Percentiles rank a stretch among this genome's conserved stretches.
phyloP scores from a whole-genome alignment of 1,140 invertebrate species.

The Ectropis grisescens region DNA sequence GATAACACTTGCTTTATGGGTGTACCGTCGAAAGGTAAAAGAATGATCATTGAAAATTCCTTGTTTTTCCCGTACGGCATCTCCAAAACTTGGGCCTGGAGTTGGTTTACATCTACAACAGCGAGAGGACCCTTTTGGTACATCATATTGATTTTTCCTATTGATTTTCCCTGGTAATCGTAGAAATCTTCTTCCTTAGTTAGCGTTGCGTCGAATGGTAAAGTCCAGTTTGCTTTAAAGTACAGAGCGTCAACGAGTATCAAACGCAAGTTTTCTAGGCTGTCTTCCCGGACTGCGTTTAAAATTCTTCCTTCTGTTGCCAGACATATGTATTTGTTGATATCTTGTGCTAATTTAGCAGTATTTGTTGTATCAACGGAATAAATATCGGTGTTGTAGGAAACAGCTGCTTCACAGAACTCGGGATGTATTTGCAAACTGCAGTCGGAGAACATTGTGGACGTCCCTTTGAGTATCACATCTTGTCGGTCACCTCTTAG shows the following conservation, averaged over 20 bases:
- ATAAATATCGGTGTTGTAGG: slow-evolving; percentile 43
- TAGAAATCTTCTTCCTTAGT: slow-evolving; percentile 70
- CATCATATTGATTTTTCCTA: slow-evolving; percentile 71
- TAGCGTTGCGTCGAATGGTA: slow-evolving; percentile 72
- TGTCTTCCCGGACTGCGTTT: slow-evolving; percentile 36
- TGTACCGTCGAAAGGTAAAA: slow-evolving; percentile 72
- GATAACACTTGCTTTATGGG: slow-evolving; percentile 45
- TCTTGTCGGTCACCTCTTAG: slow-evolving; percentile 28
- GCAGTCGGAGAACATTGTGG: slow-evolving; percentile 41
- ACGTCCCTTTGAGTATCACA: slow-evolving; percentile 32
- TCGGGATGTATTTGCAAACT: slow-evolving; percentile 38
- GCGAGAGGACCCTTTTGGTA: slow-evolving; percentile 59
- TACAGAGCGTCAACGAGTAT: slow-evolving; percentile 81
- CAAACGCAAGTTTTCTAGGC: slow-evolving; percentile 69
- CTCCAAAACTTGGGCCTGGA: slow-evolving; percentile 75
- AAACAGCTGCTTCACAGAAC: slow-evolving; percentile 43
- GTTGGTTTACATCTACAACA: slow-evolving; percentile 35
- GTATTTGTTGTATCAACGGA: slow-evolving; percentile 39
- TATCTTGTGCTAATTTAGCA: slow-evolving; percentile 44
- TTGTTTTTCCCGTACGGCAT: slow-evolving; percentile 76
- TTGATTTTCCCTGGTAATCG: slow-evolving; percentile 55
- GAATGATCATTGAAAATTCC: slow-evolving; percentile 75
- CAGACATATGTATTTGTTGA: slow-evolving; percentile 49
- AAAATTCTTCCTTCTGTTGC: slow-evolving; percentile 46
- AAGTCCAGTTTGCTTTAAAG: slow-evolving; percentile 82